Evolutionary conservation across 1,140 invertebrate genomes (phyloP).

Genomic region (Trachymyrmex cornetzi): DNA sequence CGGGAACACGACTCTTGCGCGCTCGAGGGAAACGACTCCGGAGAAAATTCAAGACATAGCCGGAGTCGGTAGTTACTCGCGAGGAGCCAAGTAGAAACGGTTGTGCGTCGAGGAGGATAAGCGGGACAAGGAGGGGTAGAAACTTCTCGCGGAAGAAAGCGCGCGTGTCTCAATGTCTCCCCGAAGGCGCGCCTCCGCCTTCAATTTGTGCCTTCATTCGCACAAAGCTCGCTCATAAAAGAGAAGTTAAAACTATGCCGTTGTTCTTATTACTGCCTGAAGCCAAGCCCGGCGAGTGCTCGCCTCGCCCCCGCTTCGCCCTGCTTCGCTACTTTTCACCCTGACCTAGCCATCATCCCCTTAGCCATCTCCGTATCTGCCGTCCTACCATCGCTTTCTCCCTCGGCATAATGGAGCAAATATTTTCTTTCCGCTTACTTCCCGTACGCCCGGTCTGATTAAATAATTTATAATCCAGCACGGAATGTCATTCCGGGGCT

Average conservation of each 20-base stretch:
- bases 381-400: conserved; percentile 48
- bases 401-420: conserved; percentile 81
- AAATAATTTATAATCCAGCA: conserved; percentile 85
- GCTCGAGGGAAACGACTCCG: conserved; percentile 16
- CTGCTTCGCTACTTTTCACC: conserved; percentile 53
- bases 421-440: conserved; percentile 84
- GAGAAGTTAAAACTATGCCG: conserved; percentile 87
- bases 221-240: conserved; percentile 86
- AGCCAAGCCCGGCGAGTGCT: conserved; percentile 78
- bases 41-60: conserved; percentile 67
- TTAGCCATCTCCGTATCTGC: conserved; percentile 45
- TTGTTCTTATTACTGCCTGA: conserved; percentile 87
- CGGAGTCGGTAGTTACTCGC: conserved; percentile 17
- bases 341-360: conserved; percentile 46
- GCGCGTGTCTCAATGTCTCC: conserved; percentile 86
- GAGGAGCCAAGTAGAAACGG: conserved; percentile 57
- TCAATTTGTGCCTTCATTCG: conserved; percentile 86
- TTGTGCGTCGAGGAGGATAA: conserved; percentile 27
- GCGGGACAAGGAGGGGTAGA: conserved; percentile 38
- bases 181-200: conserved; percentile 83
- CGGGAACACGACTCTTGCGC: conserved; percentile 33
- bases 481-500: conserved; percentile 80
- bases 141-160: conserved; percentile 66
- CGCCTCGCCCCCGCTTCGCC: conserved; percentile 55
- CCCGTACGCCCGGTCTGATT: conserved; percentile 78